Evolutionary conservation across 2,888 invertebrate species (phyloP), one percentile per base, ranked within the genome.

Genomic region (Aleiodes alternator): DNA sequence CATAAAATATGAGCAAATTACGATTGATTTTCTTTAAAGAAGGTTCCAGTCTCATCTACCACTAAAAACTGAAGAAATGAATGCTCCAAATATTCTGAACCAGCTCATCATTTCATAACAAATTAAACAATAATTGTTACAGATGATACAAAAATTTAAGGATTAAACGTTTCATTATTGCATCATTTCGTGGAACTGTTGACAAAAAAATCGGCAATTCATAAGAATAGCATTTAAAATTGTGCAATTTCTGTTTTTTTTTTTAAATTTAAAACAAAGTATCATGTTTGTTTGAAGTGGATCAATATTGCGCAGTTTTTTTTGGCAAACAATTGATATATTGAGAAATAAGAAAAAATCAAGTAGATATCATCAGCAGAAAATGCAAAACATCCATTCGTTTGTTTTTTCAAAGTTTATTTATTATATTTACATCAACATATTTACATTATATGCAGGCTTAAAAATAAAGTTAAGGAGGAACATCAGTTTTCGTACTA

Each of bases 201-300:
- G 23, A 56, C n/a, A n/a, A 9, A 2, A 34, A 12, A 29, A 12
- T 59, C 3, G 34, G 34, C 34, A 31, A 14, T 2, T 11, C 11
- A 11, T 43, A 43, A 43, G 3, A 43, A 43, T 43, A 43, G 9
- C 43, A 43, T 59, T 4, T n/a, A 11, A 34, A 6, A 59, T 59
- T 59, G 34, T 59, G 34, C 31, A 38, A 59, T 12, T 11, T 23
- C 23, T 59, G 38, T 59, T 59, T 11, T 50, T 57, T 50, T 57
- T 57, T 31, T 23, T 23, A 23, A 23, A 23, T 23, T 23, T 23
- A 23, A 23, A 6, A 9, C 11, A 2, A 57, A 57, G 8, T n/a
- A 6, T n/a, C n/a, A 34, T n/a, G 31, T 59, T 11, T 59, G 8
- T 38, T 59, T 8, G 29, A 31, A 23, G 31, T 29, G 34, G 12